These are phyloP conservation scores for Otus scops DNA, from an alignment of 2,797 vertebrate genomes.

Conservation along the genomic window DNA sequence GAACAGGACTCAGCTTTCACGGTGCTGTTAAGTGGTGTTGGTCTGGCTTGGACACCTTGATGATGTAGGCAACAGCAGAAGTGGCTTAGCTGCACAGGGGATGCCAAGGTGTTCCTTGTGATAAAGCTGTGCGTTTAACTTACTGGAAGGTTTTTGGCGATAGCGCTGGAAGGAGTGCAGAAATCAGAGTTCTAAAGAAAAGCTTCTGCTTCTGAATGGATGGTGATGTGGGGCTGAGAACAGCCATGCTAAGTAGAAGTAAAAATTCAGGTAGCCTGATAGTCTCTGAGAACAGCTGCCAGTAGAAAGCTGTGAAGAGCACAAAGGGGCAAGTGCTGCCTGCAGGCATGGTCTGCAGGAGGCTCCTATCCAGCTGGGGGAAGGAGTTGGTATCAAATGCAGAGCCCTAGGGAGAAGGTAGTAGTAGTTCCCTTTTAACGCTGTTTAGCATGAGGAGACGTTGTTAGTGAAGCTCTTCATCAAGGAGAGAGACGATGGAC, in stretches of 20 bases:
- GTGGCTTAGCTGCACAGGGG: background rate
- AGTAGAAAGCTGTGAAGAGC: background rate
- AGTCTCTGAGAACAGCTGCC: background rate
- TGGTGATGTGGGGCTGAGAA: background rate
- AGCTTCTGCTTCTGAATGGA: background rate
- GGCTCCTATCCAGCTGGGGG: background rate
- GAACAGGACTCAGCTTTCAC: rapidly evolving
- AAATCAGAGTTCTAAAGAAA: background rate
- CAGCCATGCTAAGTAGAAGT: background rate
- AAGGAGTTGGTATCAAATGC: background rate
- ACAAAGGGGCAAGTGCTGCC: background rate
- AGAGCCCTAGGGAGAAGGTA: background rate
- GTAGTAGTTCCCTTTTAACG: background rate
- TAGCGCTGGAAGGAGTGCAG: background rate
- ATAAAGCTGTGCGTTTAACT: background rate
- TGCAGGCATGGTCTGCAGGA: rapidly evolving
- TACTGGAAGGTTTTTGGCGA: background rate
- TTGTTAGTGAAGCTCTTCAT: background rate
- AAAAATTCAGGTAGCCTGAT: background rate
- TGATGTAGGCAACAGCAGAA: background rate
- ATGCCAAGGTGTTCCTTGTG: background rate
- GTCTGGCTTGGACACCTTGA: background rate
- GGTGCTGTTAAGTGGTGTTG: background rate
- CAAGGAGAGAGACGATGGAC: background rate
- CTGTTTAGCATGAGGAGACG: background rate